A percentile compares a stretch with the other conserved stretches of the same genome.
These are phyloP conservation scores for Acanthochromis polyacanthus DNA, from an alignment of 2,113 vertebrate genomes.

Conservation along the genomic window DNA sequence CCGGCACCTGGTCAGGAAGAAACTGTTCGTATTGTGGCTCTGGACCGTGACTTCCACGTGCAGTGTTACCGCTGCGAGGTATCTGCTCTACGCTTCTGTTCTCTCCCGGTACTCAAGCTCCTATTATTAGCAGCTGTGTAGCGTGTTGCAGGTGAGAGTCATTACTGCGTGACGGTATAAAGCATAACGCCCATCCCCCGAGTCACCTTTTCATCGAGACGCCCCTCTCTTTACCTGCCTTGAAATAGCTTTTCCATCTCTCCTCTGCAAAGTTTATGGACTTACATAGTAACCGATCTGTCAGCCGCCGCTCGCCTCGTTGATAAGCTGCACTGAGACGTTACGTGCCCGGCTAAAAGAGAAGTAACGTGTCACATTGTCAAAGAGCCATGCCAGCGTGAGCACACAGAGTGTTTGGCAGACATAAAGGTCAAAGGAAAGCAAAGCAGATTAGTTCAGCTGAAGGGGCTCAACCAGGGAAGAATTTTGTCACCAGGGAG, in stretches of 20 bases:
- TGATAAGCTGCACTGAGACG: slow-evolving; percentile 55
- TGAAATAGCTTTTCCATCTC: slow-evolving; percentile 52
- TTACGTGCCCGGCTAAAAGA: slow-evolving; percentile 56
- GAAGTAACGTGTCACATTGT: slow-evolving; percentile 60
- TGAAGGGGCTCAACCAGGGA: slow-evolving; percentile 66
- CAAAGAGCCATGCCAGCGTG: slow-evolving; percentile 48
- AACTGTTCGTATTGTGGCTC: slow-evolving; percentile 96
- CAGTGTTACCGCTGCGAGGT: slow-evolving; percentile 99
- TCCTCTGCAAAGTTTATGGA: slow-evolving; percentile 60
- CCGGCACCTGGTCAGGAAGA: slow-evolving; percentile 97
- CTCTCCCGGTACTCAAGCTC: not conserved
- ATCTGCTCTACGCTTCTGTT: slow-evolving; percentile 28
- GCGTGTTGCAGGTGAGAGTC: slow-evolving; percentile 2
- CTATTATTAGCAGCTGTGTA: slow-evolving; percentile 15
- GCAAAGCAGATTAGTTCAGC: slow-evolving; percentile 76
- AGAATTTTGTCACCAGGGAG: slow-evolving; percentile 68
- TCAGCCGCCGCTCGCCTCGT: slow-evolving; percentile 30
- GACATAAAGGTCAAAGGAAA: slow-evolving; percentile 75
- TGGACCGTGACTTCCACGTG: slow-evolving; percentile 98
- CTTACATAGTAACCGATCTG: slow-evolving; percentile 61
- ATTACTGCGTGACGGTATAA: not conserved
- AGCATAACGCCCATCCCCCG: slow-evolving; percentile 8
- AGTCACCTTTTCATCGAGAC: slow-evolving; percentile 41
- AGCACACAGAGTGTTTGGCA: slow-evolving; percentile 58
- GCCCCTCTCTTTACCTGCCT: slow-evolving; percentile 47